Percentiles rank a stretch among this genome's conserved stretches.
These are phyloP conservation scores for Oncorhynchus clarkii DNA, from an alignment of 2,113 vertebrate genomes.

Conservation along the genomic window DNA sequence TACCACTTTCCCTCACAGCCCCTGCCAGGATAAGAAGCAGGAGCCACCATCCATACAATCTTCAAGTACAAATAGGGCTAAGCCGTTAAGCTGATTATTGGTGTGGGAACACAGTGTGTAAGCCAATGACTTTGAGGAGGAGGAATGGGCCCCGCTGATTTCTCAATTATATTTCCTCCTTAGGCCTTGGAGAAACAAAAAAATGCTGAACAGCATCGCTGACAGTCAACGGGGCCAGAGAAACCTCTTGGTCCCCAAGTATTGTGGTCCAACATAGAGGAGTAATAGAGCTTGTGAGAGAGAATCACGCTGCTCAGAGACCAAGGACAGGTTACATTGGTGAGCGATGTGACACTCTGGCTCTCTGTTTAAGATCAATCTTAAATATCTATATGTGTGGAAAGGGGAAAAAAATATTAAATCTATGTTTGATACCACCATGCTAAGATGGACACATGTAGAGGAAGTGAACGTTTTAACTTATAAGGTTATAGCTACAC, in stretches of 20 bases:
- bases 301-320: conserved; percentile 39
- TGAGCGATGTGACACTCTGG: conserved; percentile 30
- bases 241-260: conserved; percentile 49
- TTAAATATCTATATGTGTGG: conserved; percentile 5
- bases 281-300: conserved; percentile 50
- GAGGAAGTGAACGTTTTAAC: too few species aligned
- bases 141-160: conserved; percentile 71
- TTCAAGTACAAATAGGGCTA: conserved; percentile 79
- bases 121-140: conserved; percentile 74
- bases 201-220: conserved; percentile 49
- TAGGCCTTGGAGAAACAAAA: conserved; percentile 55
- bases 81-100: conserved; percentile 78
- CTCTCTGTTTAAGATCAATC: conserved; percentile 18
- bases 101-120: conserved; percentile 75
- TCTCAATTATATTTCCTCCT: conserved; percentile 76
- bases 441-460: neutral
- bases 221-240: conserved; percentile 63
- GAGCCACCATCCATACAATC: conserved; percentile 71
- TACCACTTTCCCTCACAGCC: conserved; percentile 53
- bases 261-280: conserved; percentile 58
- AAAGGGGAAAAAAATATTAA: too few species aligned
- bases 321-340: conserved; percentile 37
- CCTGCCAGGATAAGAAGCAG: conserved; percentile 63
- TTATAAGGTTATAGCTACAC: too few species aligned
- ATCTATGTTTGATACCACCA: neutral